Evolutionary conservation across 2,113 vertebrate species (phyloP), one percentile per base, ranked within the genome.

Genomic region (Syngnathus scovelli): DNA sequence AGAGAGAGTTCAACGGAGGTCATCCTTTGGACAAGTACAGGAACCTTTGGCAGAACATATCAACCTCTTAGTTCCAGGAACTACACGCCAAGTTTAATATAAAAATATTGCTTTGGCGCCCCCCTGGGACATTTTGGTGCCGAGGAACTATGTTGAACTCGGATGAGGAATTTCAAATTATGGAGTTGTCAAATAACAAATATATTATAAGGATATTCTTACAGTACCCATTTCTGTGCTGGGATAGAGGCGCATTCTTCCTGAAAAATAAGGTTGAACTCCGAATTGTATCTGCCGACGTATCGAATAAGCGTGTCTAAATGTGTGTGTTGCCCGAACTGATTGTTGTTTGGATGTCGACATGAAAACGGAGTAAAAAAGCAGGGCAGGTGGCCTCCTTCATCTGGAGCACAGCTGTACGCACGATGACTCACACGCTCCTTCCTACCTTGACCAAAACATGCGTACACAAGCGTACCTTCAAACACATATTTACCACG

Each of bases 321-420:
- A 7, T 23, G 43, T 48, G 74, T 62, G 71, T 74, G 63, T 69
- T 37, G 59, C 66, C 48, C 74, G 81, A 83, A 86, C 79, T 83
- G 83, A 73, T 73, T 76, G 81, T 82, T 83, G 85, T 87, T 82
- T 85, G 80, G 82, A 67, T 69, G 80, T 83, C 79, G 84, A 79
- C 83, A 85, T 83, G 84, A 80, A 84, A 75, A 83, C 71, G 58
- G 72, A 87, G 43, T 59, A 67, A 72, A 74, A 36, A 60, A 72
- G 75, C 71, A 66, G 81, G 84, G 80, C 84, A 88, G 86, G 85
- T 88, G 88, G 84, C 81, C 80, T 76, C 79, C 73, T 77, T 87
- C 88, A 89, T 88, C 84, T 89, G 88, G 88, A 76, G 71, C 72
- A 68, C 88, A 89, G 88, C 81, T 89, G 88, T 64, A 82, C 54